Percentiles rank a stretch among this genome's conserved stretches.
These are phyloP conservation scores for Netta rufina DNA, from an alignment of 2,797 vertebrate species.

Conservation along the genomic window DNA sequence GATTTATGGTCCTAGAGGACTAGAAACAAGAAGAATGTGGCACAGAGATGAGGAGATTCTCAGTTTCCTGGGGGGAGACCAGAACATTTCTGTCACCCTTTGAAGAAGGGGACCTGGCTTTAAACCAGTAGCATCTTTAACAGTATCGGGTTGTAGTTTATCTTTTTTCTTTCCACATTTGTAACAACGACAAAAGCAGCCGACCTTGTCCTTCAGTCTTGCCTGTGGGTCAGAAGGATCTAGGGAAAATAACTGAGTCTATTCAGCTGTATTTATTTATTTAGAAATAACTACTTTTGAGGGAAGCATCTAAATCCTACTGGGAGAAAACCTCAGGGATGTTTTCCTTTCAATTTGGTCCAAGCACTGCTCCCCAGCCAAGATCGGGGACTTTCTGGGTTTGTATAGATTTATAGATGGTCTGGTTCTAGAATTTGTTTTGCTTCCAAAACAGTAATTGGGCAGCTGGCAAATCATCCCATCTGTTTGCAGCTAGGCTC, in stretches of 20 bases:
- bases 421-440: neutral
- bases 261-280: neutral
- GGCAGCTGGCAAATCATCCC: neutral
- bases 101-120: slow-evolving; percentile 1
- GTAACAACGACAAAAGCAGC: neutral
- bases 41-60: neutral
- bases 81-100: neutral
- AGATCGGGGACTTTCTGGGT: neutral
- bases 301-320: neutral
- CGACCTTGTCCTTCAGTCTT: neutral
- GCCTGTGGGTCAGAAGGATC: neutral
- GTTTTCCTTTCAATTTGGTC: neutral
- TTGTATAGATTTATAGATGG: neutral
- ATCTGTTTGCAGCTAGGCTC: neutral
- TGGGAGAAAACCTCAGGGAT: neutral
- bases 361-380: fast-evolving
- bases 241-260: neutral
- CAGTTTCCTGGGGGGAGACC: neutral
- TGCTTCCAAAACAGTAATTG: neutral
- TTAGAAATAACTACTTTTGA: neutral
- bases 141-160: neutral
- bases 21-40: neutral
- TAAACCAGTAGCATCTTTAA: neutral
- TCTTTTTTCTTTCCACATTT: neutral
- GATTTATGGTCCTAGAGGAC: neutral